These are phyloP conservation scores for Eupithecia dodoneata DNA, from an alignment of 2,888 invertebrate genomes.

Conservation along the genomic window DNA sequence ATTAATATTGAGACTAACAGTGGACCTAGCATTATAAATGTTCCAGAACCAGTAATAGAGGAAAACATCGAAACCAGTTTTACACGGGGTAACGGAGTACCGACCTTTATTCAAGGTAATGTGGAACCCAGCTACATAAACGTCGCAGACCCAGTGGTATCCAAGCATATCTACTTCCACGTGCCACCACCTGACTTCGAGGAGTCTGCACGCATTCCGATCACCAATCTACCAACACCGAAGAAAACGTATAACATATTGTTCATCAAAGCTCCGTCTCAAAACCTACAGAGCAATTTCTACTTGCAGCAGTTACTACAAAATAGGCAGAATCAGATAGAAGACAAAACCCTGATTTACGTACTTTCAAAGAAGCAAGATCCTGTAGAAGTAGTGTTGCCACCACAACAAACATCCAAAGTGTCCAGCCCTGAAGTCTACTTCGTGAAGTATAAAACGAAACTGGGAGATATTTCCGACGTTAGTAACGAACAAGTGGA, in stretches of 20 bases:
- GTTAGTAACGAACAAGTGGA: background rate
- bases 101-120: background rate
- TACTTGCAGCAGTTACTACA: constrained; percentile 80
- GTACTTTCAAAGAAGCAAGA: constrained; percentile 89
- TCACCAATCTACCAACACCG: constrained; percentile 57
- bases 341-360: constrained; percentile 89
- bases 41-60: background rate
- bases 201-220: constrained; percentile 77
- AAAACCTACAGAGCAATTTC: constrained; percentile 77
- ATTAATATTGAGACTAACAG: background rate
- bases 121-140: constrained; percentile 17
- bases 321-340: constrained; percentile 84
- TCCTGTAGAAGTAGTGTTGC: constrained; percentile 60
- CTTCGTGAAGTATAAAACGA: constrained; percentile 85
- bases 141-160: constrained; percentile 73
- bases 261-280: constrained; percentile 89
- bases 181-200: constrained; percentile 89
- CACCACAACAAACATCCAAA: constrained; percentile 37
- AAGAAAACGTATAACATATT: constrained; percentile 90
- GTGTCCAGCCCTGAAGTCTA: constrained; percentile 87
- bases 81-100: background rate
- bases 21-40: background rate
- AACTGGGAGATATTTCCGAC: constrained; percentile 30
- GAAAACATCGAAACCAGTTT: background rate
- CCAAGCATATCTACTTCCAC: constrained; percentile 90